These are phyloP conservation scores for Eulemur rufifrons DNA, from an alignment of 2,113 vertebrate species.

Conservation along the genomic window DNA sequence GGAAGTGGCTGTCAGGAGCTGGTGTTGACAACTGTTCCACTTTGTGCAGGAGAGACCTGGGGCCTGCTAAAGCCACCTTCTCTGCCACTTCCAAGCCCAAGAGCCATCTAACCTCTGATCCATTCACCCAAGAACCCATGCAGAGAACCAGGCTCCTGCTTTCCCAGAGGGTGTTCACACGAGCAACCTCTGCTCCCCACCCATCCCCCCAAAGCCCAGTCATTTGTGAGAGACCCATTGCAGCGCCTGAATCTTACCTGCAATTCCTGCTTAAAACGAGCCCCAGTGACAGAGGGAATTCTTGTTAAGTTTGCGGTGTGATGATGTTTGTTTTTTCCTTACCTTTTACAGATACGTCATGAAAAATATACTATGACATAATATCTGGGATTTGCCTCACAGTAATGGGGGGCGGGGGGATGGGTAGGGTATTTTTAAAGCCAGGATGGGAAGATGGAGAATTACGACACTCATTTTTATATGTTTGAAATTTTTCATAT, in stretches of 20 bases:
- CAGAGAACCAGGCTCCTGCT: neutral
- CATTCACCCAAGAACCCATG: constrained; percentile 37
- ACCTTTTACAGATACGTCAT: neutral
- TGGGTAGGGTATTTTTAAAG: neutral
- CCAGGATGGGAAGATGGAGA: neutral
- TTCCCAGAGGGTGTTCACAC: accelerated
- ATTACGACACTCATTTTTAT: neutral
- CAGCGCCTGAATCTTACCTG: neutral
- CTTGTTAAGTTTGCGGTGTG: neutral
- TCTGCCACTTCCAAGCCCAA: constrained; percentile 95
- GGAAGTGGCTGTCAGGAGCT: constrained; percentile 93
- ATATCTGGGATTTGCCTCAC: neutral
- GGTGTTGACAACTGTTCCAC: constrained; percentile 93
- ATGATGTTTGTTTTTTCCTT: neutral
- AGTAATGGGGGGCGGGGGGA: accelerated
- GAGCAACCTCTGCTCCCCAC: neutral
- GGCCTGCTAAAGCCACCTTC: constrained; percentile 94
- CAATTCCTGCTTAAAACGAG: neutral
- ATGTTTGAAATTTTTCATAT: neutral
- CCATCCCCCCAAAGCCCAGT: accelerated
- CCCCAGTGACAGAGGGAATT: neutral
- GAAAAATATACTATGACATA: neutral
- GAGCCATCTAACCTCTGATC: constrained; percentile 92
- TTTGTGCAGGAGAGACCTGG: constrained; percentile 92
- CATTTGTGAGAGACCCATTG: neutral